These are phyloP conservation scores for Pteronura brasiliensis DNA, from an alignment of 2,113 vertebrate genomes.

Conservation along the genomic window DNA sequence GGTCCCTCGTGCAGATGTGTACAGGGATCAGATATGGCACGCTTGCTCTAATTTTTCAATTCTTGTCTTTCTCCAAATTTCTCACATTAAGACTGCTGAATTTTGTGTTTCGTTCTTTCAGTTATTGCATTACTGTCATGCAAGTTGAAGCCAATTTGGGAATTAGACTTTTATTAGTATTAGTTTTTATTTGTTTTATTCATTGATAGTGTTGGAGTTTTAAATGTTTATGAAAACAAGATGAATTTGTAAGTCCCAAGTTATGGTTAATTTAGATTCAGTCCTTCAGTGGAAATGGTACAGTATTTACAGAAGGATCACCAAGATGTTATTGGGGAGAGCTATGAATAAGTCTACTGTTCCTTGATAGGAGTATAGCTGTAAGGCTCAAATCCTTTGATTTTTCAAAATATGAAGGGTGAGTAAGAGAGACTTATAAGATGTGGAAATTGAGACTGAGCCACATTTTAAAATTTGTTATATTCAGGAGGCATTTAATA, in stretches of 20 bases:
- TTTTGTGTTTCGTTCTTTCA: slow-evolving; percentile 23
- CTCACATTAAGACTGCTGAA: neutral
- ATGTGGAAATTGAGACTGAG: neutral
- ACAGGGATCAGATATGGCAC: neutral
- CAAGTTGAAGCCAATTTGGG: slow-evolving; percentile 1
- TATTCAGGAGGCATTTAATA: neutral
- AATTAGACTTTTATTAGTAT: slow-evolving; percentile 1
- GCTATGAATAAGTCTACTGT: neutral
- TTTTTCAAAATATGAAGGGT: neutral
- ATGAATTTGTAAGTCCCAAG: neutral
- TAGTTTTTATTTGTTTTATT: slow-evolving; percentile 13
- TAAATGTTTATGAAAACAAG: slow-evolving; percentile 38
- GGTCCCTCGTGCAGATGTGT: neutral
- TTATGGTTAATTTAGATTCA: neutral
- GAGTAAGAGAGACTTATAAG: neutral
- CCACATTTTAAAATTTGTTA: slow-evolving; percentile 8
- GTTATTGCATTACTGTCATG: neutral
- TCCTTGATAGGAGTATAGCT: neutral
- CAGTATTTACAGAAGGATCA: slow-evolving; percentile 26
- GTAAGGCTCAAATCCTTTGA: neutral
- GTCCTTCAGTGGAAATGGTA: slow-evolving; percentile 28
- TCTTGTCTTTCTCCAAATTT: neutral
- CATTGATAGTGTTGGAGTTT: slow-evolving; percentile 10
- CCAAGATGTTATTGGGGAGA: neutral
- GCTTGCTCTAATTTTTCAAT: neutral